Percentiles rank a stretch among this genome's conserved stretches.
Conservation (phyloP, 2,113 vertebrate species). For the Callospermophilus lateralis region DNA sequence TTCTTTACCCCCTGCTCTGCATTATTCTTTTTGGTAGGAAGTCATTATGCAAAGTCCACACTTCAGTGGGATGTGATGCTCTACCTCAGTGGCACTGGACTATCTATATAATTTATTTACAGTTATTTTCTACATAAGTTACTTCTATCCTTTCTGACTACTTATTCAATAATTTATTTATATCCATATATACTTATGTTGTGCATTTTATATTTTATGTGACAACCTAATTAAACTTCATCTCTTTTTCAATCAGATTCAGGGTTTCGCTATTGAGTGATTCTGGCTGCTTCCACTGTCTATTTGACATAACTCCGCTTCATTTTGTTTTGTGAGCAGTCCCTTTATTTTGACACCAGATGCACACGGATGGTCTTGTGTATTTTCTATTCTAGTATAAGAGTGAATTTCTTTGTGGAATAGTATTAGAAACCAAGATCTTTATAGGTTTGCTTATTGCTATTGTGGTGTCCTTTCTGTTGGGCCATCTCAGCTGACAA, state of each 20-base stretch:
- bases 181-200: not conserved
- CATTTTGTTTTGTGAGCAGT: not conserved
- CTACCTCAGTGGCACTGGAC: not conserved
- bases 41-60: not conserved
- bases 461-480: not conserved
- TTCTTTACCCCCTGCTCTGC: rapidly evolving
- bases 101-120: not conserved
- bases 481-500: not conserved
- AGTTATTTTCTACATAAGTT: not conserved
- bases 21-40: not conserved
- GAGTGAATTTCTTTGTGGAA: not conserved
- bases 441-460: not conserved
- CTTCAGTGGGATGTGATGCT: not conserved
- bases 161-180: not conserved
- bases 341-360: not conserved
- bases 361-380: not conserved
- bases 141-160: not conserved
- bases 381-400: not conserved
- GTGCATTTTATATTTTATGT: not conserved
- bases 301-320: not conserved
- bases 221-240: not conserved
- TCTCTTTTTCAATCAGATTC: not conserved
- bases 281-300: not conserved
- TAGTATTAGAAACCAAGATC: not conserved
- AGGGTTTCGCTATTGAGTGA: not conserved